phyloP scores from a whole-genome alignment of 2,797 vertebrate species.

The Cephalopachus bancanus region DNA sequence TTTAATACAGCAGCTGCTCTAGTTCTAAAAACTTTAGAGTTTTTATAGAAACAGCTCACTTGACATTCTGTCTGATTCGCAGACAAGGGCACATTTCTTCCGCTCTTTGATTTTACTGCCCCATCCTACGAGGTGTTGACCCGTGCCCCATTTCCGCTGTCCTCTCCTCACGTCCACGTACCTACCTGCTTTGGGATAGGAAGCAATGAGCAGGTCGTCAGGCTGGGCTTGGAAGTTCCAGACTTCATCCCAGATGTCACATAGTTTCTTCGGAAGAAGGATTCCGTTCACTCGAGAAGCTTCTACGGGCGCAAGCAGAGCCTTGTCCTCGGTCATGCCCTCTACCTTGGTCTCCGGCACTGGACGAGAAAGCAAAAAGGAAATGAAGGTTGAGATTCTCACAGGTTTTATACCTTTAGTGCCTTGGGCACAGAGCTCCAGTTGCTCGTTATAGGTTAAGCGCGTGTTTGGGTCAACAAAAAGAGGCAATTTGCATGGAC shows the following conservation, averaged over 20 bases:
- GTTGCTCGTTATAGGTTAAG: neutral
- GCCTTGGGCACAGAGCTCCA: neutral
- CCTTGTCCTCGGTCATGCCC: neutral
- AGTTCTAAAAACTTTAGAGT: neutral
- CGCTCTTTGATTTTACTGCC: neutral
- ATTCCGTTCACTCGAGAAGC: constrained; percentile 66
- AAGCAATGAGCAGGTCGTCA: constrained; percentile 79
- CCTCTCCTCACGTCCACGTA: neutral
- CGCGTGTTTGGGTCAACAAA: neutral
- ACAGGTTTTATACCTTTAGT: neutral
- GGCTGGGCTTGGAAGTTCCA: constrained; percentile 75
- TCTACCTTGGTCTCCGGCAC: neutral
- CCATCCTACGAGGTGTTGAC: neutral
- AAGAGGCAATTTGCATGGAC: neutral
- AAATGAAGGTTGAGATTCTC: neutral
- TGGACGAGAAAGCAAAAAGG: neutral
- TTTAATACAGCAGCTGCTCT: neutral
- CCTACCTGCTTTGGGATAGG: constrained; percentile 81
- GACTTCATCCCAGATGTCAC: constrained; percentile 64
- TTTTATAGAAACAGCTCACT: neutral
- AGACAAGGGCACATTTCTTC: neutral
- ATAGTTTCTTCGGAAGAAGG: constrained; percentile 15
- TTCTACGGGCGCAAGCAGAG: neutral
- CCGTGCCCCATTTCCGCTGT: neutral
- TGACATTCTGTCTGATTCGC: neutral